Conservation (phyloP, 2,113 vertebrate species). For the Lagopus muta region DNA sequence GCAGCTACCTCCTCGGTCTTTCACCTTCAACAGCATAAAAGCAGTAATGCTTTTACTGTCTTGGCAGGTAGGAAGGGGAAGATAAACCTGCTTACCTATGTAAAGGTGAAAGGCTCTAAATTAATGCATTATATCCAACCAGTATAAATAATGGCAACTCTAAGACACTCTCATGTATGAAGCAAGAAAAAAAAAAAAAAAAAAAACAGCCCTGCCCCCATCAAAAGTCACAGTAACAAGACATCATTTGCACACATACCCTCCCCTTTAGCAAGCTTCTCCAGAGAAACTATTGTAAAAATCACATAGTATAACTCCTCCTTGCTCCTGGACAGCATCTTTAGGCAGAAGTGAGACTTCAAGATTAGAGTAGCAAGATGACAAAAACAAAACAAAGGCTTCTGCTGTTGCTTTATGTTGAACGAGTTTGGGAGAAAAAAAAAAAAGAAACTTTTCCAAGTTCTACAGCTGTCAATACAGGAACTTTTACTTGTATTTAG, state of each 20-base stretch:
- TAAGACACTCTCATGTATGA: background rate
- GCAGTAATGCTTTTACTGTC: background rate
- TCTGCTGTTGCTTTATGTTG: background rate
- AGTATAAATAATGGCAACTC: rapidly evolving
- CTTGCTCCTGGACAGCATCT: background rate
- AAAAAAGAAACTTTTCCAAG: background rate
- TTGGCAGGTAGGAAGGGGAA: background rate
- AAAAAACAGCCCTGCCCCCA: background rate
- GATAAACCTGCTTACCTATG: background rate
- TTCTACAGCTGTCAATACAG: background rate
- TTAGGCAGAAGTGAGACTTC: background rate
- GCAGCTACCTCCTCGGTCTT: background rate
- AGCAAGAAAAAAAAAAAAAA: background rate
- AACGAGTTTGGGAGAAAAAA: background rate
- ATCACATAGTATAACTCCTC: background rate
- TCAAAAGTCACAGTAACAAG: rapidly evolving
- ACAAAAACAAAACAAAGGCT: background rate
- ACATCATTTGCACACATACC: background rate
- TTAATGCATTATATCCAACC: background rate
- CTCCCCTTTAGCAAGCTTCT: background rate
- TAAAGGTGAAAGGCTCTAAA: background rate
- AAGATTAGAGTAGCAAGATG: background rate
- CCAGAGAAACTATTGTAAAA: background rate
- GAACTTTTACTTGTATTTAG: background rate
- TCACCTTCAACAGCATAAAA: background rate